Percentiles rank a stretch among this genome's conserved stretches.
Conservation (phyloP, 2,113 vertebrate genomes). For the Paraplagusia blochii region DNA sequence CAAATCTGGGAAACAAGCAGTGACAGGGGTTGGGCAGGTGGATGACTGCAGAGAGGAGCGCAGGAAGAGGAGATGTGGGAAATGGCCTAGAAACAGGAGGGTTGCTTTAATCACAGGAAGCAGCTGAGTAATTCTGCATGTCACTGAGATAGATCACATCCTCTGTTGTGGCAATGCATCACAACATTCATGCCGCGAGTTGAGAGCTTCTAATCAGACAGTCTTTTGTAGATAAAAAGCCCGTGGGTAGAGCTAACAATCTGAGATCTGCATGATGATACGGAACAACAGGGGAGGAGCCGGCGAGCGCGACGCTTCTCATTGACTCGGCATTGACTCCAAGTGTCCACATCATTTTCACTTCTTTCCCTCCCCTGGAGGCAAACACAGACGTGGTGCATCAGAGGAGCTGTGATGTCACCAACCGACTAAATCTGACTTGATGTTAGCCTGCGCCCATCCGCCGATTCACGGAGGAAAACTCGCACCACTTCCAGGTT, state of each 20-base stretch:
- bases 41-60: conserved; percentile 13
- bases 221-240: conserved; percentile 58
- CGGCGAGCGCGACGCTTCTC: conserved; percentile 6
- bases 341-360: conserved; percentile 28
- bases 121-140: conserved; percentile 64
- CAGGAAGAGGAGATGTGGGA: conserved; percentile 21
- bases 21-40: conserved; percentile 28
- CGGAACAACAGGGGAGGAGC: conserved; percentile 24
- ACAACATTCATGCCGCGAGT: conserved; percentile 33
- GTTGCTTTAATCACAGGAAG: conserved; percentile 64
- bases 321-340: conserved; percentile 28
- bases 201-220: conserved; percentile 45
- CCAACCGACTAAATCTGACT: neutral
- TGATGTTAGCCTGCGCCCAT: neutral
- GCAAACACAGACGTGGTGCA: conserved; percentile 5
- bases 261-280: conserved; percentile 33
- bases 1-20: conserved; percentile 1
- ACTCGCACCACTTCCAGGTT: conserved; percentile 5
- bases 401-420: neutral
- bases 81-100: conserved; percentile 48
- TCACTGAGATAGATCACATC: conserved; percentile 43
- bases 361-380: conserved; percentile 27
- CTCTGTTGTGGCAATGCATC: conserved; percentile 29
- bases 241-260: conserved; percentile 22
- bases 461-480: neutral